Base-by-base conservation (phyloP, 2,888 invertebrate genomes). In the Salticus scenicus region DNA sequence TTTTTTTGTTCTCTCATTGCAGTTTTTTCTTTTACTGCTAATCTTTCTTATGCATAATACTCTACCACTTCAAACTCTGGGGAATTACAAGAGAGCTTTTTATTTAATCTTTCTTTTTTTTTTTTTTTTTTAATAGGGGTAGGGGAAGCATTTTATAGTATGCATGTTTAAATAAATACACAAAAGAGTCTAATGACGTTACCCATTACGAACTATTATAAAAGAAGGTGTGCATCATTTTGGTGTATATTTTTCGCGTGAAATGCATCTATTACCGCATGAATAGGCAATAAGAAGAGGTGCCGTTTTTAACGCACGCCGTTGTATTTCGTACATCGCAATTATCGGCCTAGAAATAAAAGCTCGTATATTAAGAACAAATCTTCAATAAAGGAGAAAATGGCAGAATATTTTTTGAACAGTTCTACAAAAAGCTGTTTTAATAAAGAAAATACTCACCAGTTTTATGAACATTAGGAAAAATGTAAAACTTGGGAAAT, bases 151-250 rank as follows among this genome's bases (percentile, higher is more conserved):
- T 33, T 67, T 67, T 67, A 67, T 67, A 24, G 57, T 24, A 24
- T 12, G 17, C 30, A 33, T 67, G 67, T 67, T 63, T 67, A 67
- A 67, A 37, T 67, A 67, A 67, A 33, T 67, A 30, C 67, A 78
- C 83, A 78, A 83, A 72, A 63, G 77, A 30, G n/a, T 69, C 64
- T 77, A 83, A 84, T 84, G 83, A 76, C 30, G 83, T 41, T 66
- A 41, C 72, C 77, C 69, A 84, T 84, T 84, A 84, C 47, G 73
- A 33, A 17, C 42, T 33, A 67, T 67, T 67, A 67, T 24, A 8
- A 24, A 24, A 57, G 57, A 20, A 24, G n/a, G 57, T 57, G 24
- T 17, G 24, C 24, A 12, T 24, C 20, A 1, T 57, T 57, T 57
- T 1, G 57, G 5, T 8, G 57, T 17, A 10, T 10, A 17, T 47